Base-by-base conservation (phyloP, 2,113 vertebrate species). In the Falcunculus frontatus region DNA sequence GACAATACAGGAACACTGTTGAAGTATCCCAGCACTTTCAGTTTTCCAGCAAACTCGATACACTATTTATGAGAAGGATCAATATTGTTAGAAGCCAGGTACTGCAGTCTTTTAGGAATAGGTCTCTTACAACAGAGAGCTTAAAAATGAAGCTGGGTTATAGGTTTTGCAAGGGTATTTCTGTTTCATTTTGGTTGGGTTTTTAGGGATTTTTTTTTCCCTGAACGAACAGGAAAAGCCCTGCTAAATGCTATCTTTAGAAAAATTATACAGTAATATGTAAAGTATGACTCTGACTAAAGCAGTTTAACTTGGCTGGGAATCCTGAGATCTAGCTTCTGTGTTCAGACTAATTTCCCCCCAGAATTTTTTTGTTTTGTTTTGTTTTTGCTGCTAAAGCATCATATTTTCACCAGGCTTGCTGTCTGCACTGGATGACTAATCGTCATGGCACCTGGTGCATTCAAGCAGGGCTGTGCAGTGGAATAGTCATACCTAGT, bases 401-500 rank as follows among this genome's bases (percentile, higher is more conserved):
- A 94, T 98, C 96, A 88, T 98, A 97, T 98, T 98, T 98, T 98
- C 97, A 97, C 97, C 97, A 97, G 97, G 96, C 97, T 97, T 63
- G 94, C 98, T 98, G 98, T 99, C 98, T 98, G 96, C 65, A 90
- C 96, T 78, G 98, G 98, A 98, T 98, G 98, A 98, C 98, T 98
- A 99, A 99, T 99, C 98, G 97, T 96, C 98, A 96, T 99, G 98
- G 98, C 99, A 99, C 98, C 97, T 90, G 97, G 98, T 97, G 98
- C 98, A 98, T 98, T 98, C 98, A 98, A 98, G 98, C 98, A 98
- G 98, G 97, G 98, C 98, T 98, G 97, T 98, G 98, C 98, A 96
- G 97, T 97, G 97, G 98, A 98, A 98, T 99, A 99, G 98, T 99
- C 99, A 98, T 98, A 98, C 98, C 98, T 98, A 98, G 98, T 99